Conservation (phyloP, 2,797 vertebrate species). For the Triplophysa bombifrons region DNA sequence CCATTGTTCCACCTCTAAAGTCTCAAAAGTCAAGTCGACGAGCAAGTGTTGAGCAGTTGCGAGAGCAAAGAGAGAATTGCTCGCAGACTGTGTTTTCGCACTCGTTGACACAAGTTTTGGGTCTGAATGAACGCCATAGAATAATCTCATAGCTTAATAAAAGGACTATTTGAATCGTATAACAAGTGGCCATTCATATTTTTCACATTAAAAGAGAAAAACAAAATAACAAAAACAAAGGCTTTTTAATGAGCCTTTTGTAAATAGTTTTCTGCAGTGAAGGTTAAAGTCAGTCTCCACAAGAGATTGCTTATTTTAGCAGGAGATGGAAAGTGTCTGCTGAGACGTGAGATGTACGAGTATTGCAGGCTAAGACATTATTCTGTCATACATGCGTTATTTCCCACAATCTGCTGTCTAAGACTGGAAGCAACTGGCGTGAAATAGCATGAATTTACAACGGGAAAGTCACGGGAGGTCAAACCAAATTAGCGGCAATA, state of each 20-base stretch:
- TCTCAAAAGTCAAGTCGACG: too few species aligned
- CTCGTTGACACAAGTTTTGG: too few species aligned
- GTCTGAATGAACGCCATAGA: too few species aligned
- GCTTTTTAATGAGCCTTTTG: slow-evolving; percentile 23
- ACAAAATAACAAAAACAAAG: slow-evolving; percentile 32
- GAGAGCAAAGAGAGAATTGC: too few species aligned
- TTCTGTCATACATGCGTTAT: slow-evolving; percentile 21
- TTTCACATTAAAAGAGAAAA: background rate
- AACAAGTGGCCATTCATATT: too few species aligned
- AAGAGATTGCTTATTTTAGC: slow-evolving; percentile 48
- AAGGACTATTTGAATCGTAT: too few species aligned
- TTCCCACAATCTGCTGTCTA: slow-evolving; percentile 18
- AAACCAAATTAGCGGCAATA: slow-evolving; percentile 9
- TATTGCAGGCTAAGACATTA: slow-evolving; percentile 22
- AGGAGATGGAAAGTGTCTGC: slow-evolving; percentile 5
- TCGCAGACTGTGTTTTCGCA: too few species aligned
- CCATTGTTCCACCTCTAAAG: too few species aligned
- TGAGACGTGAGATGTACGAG: background rate
- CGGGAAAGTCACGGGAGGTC: slow-evolving; percentile 23
- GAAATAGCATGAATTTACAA: background rate
- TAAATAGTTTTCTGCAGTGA: slow-evolving; percentile 15
- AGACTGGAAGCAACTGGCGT: background rate
- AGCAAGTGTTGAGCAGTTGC: too few species aligned
- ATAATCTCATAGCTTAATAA: too few species aligned
- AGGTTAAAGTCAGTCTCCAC: background rate